A percentile compares a stretch with the other conserved stretches of the same genome.
phyloP scores from a whole-genome alignment of 1,140 invertebrate genomes.

The Scaptodrosophila lebanonensis region DNA sequence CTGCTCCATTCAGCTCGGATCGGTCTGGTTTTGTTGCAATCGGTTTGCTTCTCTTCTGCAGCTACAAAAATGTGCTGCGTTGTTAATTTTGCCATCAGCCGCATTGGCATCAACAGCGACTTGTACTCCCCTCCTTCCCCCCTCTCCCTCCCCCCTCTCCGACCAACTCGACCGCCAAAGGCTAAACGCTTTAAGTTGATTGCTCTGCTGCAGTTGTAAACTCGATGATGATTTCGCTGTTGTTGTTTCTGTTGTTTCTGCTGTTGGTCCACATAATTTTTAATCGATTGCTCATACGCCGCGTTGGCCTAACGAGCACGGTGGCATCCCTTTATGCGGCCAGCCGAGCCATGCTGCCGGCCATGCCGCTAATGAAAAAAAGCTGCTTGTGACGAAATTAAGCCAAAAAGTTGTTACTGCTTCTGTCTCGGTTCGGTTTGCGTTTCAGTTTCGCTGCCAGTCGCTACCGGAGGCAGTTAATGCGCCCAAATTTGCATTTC shows the following conservation, averaged over 20 bases:
- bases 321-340: slow-evolving; percentile 30
- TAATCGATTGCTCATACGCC: slow-evolving; percentile 69
- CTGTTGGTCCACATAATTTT: slow-evolving; percentile 43
- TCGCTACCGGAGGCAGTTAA: slow-evolving; percentile 39
- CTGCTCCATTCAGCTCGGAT: slow-evolving; percentile 7
- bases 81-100: slow-evolving; percentile 41
- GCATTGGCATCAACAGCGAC: slow-evolving; percentile 12
- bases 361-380: slow-evolving; percentile 69
- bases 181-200: slow-evolving; percentile 69
- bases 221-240: slow-evolving; percentile 29
- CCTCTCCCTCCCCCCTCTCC: too few relatives aligned
- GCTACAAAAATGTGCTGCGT: slow-evolving; percentile 29
- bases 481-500: slow-evolving; percentile 69
- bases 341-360: slow-evolving; percentile 23
- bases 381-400: slow-evolving; percentile 65
- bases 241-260: background rate
- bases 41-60: background rate
- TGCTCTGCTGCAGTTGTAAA: slow-evolving; percentile 57
- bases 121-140: too few relatives aligned
- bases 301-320: slow-evolving; percentile 51
- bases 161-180: slow-evolving; percentile 17
- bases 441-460: background rate
- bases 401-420: slow-evolving; percentile 36
- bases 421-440: background rate
- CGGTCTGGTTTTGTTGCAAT: background rate